phyloP scores from a whole-genome alignment of 2,888 invertebrate genomes.

The Sinohyriopsis cumingii region DNA sequence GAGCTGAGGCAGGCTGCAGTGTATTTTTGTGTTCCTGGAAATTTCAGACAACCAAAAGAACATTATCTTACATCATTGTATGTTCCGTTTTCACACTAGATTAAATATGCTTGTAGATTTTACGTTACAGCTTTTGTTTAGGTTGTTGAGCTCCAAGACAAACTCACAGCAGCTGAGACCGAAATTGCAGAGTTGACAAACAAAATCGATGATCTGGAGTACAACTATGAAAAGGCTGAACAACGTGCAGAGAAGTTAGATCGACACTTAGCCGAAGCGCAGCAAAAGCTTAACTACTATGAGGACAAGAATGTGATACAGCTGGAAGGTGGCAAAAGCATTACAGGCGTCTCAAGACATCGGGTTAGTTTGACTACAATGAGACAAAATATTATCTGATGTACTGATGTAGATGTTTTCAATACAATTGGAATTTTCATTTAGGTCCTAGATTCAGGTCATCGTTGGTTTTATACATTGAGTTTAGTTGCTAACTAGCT shows the following conservation, averaged over 20 bases:
- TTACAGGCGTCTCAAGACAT: constrained; percentile 68
- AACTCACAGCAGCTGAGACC: constrained; percentile 86
- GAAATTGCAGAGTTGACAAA: constrained; percentile 90
- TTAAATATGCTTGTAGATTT: too few relatives aligned
- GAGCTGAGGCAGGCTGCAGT: too few relatives aligned
- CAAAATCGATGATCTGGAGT: constrained; percentile 96
- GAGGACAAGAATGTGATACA: constrained; percentile 64
- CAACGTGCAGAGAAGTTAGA: constrained; percentile 93
- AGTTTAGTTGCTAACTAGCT: too few relatives aligned
- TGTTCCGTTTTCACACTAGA: too few relatives aligned
- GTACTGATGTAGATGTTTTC: too few relatives aligned
- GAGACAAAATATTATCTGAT: too few relatives aligned
- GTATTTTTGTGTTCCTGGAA: too few relatives aligned
- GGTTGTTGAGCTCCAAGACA: constrained; percentile 80
- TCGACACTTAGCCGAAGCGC: constrained; percentile 92
- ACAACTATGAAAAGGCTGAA: constrained; percentile 69
- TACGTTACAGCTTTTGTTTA: constrained; percentile 16
- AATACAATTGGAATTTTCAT: too few relatives aligned
- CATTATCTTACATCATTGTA: background rate
- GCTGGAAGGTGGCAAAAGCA: constrained; percentile 61
- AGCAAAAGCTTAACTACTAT: constrained; percentile 81
- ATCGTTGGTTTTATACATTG: too few relatives aligned
- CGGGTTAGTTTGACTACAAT: constrained; percentile 48
- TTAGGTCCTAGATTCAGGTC: too few relatives aligned
- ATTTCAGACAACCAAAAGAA: too few relatives aligned